Evolutionary conservation across 2,113 vertebrate species (phyloP).

Genomic region (Sus scrofa): DNA sequence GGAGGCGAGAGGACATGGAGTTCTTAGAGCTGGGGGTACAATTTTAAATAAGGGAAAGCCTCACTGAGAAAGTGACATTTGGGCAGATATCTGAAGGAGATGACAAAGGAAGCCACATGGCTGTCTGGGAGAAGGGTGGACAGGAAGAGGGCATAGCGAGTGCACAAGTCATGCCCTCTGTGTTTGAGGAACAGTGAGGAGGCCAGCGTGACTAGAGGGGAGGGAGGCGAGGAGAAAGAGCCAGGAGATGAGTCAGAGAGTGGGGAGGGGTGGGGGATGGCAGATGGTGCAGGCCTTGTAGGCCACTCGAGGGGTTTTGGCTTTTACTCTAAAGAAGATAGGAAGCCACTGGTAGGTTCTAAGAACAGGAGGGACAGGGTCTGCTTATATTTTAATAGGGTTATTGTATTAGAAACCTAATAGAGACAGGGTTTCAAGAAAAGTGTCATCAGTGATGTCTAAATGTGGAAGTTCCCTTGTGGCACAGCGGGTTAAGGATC

Average conservation of each 20-base stretch:
- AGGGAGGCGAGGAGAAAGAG: background rate
- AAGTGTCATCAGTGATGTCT: background rate
- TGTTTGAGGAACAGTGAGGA: background rate
- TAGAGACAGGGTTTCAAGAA: background rate
- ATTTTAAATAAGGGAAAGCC: constrained; percentile 22
- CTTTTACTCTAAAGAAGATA: constrained; percentile 25
- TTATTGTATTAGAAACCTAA: background rate
- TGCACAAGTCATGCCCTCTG: background rate
- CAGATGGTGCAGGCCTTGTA: background rate
- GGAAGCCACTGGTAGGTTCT: background rate
- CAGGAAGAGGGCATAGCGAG: background rate
- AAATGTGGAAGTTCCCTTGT: background rate
- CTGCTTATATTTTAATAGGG: constrained; percentile 31
- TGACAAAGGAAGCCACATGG: background rate
- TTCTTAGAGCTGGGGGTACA: background rate
- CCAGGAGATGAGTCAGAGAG: background rate
- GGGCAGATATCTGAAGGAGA: background rate
- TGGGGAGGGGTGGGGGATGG: background rate
- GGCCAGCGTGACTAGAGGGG: background rate
- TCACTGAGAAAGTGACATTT: background rate
- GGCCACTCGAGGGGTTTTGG: background rate
- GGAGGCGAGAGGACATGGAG: background rate
- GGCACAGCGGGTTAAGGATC: too few species aligned
- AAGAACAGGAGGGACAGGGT: background rate
- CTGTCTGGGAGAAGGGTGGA: background rate